Percentiles rank a stretch among this genome's conserved stretches.
Conservation (phyloP, 2,797 vertebrate species). For the Paguma larvata region DNA sequence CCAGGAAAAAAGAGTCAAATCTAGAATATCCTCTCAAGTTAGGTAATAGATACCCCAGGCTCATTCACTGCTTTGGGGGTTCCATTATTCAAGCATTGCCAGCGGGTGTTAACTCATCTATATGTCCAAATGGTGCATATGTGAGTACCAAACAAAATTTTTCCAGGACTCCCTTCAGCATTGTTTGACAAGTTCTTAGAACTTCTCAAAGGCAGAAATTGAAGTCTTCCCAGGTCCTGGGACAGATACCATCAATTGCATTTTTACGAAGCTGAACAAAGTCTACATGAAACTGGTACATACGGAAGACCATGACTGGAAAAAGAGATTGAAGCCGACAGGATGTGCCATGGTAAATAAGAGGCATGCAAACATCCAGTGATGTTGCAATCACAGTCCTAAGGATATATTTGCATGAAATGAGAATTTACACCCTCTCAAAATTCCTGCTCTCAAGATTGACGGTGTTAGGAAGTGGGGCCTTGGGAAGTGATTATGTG, state of each 20-base stretch:
- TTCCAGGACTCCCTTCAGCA: not conserved
- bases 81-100: not conserved
- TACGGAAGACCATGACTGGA: not conserved
- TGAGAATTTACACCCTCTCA: not conserved
- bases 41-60: not conserved
- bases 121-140: not conserved
- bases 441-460: not conserved
- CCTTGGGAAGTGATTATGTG: not conserved
- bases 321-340: not conserved
- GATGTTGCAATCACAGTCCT: not conserved
- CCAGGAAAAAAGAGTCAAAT: not conserved
- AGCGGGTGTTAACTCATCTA: not conserved
- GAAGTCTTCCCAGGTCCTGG: not conserved
- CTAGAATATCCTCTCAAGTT: not conserved
- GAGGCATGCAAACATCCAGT: not conserved
- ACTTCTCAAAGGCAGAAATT: not conserved
- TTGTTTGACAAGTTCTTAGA: not conserved
- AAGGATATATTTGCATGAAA: not conserved
- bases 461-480: not conserved
- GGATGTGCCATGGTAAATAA: not conserved
- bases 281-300: not conserved
- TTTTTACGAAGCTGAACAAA: not conserved
- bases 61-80: not conserved
- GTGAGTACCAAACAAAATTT: not conserved
- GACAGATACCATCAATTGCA: too few species aligned